These are phyloP conservation scores for Scylla paramamosain DNA, from an alignment of 1,140 invertebrate species.

Conservation along the genomic window DNA sequence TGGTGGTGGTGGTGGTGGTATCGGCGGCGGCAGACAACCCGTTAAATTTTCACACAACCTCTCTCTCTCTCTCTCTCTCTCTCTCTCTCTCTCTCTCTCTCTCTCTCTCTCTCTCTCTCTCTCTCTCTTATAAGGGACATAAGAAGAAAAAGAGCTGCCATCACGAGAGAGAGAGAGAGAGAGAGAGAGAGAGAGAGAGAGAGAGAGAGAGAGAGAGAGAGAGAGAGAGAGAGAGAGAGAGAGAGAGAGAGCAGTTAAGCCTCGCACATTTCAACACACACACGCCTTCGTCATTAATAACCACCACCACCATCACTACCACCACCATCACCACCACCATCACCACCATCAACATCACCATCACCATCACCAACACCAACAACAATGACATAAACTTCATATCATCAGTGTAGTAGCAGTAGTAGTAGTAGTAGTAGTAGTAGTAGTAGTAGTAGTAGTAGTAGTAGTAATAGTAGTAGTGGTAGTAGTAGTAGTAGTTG, in stretches of 20 bases:
- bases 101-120: slow-evolving; percentile 57
- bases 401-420: background rate
- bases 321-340: no score
- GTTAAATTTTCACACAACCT: background rate
- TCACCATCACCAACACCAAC: no score
- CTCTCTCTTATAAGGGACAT: background rate
- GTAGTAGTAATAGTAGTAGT: background rate
- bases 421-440: slow-evolving; percentile 6
- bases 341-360: no score
- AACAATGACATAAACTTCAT: no score
- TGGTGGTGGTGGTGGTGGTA: no score
- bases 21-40: background rate
- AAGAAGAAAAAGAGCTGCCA: background rate
- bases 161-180: background rate
- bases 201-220: slow-evolving; percentile 35
- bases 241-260: no score
- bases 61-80: slow-evolving; percentile 35
- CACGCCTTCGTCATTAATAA: no score
- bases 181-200: slow-evolving; percentile 26
- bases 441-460: slow-evolving; percentile 6
- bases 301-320: no score
- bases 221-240: slow-evolving; percentile 10
- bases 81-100: slow-evolving; percentile 40
- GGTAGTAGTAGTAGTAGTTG: slow-evolving; percentile 2
- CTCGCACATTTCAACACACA: background rate